Base-by-base conservation (phyloP, 2,113 vertebrate genomes). In the Cryptomyrus ogoouensis region DNA sequence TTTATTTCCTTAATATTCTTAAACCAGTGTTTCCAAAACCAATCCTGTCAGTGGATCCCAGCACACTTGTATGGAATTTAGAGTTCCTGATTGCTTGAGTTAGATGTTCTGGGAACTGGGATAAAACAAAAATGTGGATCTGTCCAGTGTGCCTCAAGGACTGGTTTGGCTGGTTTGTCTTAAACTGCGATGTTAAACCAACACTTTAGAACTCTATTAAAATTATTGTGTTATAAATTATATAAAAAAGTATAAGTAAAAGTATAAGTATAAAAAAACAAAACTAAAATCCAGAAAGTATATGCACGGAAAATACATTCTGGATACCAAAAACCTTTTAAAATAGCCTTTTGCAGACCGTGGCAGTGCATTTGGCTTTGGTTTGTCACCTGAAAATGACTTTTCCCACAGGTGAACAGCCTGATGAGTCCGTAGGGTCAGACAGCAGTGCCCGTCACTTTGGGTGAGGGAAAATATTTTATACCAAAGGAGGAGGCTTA, bases 401-500 rank as follows among this genome's bases (percentile, higher is more conserved):
- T 56, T 7, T 39, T 21, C 31, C 50, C 17, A 39, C 49, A 87
- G n/a, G 17, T 53, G 19, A 15, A n/a, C 19, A 31, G 50, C 42
- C 77, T 83, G 62, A 31, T 31, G 62, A 70, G 62, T 70, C 62
- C n/a, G 27, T 70, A 31, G 12, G 3, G n/a, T 12, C 21, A 19
- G 31, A 35, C 47, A 21, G 70, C 88, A 53, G 15, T 86, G 17
- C 12, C 53, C 15, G 47, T 90, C 58, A 86, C 52, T 58, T 90
- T 70, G 83, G 50, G 13, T 47, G 7, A 44, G 39, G 31, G 52
- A 80, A 89, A 35, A 58, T 56, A 27, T 42, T 4, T 46, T 9
- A 56, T 62, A 27, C 47, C n/a, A 56, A 89, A 21, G 15, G 80
- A 46, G 83, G 77, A 49, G 74, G 89, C 53, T n/a, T 86, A 58